phyloP scores from a whole-genome alignment of 2,113 vertebrate genomes.

The Phalacrocorax carbo region DNA sequence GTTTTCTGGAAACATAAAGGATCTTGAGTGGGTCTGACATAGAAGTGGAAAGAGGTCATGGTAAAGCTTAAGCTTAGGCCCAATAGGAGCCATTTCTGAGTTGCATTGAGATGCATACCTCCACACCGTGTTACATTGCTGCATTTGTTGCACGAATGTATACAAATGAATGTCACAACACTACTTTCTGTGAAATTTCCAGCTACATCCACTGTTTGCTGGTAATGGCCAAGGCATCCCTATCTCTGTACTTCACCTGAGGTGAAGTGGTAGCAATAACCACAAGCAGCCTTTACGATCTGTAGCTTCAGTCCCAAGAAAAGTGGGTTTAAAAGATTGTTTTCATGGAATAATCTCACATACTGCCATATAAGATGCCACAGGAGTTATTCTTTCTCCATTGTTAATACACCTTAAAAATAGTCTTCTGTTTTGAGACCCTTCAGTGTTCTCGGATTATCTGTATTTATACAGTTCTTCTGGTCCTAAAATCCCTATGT shows the following conservation, averaged over 20 bases:
- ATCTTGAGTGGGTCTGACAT: neutral
- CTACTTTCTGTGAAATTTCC: neutral
- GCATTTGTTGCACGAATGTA: neutral
- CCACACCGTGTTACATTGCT: neutral
- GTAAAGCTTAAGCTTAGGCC: neutral
- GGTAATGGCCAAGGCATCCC: neutral
- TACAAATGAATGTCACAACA: neutral
- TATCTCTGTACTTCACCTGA: neutral
- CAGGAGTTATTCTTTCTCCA: neutral
- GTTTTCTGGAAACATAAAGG: neutral
- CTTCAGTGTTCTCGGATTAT: neutral
- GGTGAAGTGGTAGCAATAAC: neutral
- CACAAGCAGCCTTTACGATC: neutral
- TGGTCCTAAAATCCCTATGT: neutral
- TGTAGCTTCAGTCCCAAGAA: neutral
- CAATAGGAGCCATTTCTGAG: neutral
- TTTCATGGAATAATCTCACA: neutral
- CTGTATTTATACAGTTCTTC: conserved; percentile 10
- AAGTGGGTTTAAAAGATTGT: neutral
- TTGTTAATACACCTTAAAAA: conserved; percentile 27
- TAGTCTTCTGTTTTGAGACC: neutral
- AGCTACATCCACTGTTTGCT: neutral
- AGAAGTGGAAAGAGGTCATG: neutral
- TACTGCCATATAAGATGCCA: neutral
- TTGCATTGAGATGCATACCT: neutral